These are phyloP conservation scores for Omphaloscelis lunosa DNA, from an alignment of 2,888 invertebrate species.

Conservation along the genomic window DNA sequence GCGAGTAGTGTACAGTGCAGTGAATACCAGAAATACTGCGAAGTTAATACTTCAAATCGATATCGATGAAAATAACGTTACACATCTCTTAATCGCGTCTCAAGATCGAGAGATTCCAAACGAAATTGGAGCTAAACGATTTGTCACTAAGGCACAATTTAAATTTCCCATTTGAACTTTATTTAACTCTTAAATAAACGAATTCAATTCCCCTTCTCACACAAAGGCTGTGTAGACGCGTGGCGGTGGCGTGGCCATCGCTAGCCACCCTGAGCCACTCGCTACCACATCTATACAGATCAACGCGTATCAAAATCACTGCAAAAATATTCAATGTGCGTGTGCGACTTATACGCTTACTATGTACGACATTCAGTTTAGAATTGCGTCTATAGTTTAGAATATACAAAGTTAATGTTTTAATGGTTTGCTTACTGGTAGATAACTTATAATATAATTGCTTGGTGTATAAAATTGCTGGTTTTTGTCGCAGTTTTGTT, in stretches of 20 bases:
- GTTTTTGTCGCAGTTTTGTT: conserved; percentile 35
- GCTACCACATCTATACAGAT: conserved; percentile 61
- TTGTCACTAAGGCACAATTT: conserved; percentile 90
- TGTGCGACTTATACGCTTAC: conserved; percentile 64
- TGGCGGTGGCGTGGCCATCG: conserved; percentile 21
- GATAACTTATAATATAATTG: conserved; percentile 63
- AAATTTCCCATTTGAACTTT: conserved; percentile 89
- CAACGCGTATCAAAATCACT: conserved; percentile 69
- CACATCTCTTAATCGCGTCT: conserved; percentile 68
- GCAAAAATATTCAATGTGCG: conserved; percentile 73
- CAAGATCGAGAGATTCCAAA: conserved; percentile 77
- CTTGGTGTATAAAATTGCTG: conserved; percentile 56
- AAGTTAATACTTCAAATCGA: conserved; percentile 72
- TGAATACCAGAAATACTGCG: conserved; percentile 73
- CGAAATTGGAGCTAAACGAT: conserved; percentile 83
- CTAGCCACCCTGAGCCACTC: conserved; percentile 34
- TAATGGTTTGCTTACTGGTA: conserved; percentile 63
- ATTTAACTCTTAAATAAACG: conserved; percentile 86
- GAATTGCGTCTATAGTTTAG: conserved; percentile 69
- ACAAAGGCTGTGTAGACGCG: conserved; percentile 40
- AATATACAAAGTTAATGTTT: conserved; percentile 64
- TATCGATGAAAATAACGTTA: conserved; percentile 67
- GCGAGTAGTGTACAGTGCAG: conserved; percentile 83
- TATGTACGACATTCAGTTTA: conserved; percentile 66
- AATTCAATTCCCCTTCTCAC: conserved; percentile 81